Conservation (phyloP, 2,113 vertebrate genomes). For the Hemicordylus capensis region DNA sequence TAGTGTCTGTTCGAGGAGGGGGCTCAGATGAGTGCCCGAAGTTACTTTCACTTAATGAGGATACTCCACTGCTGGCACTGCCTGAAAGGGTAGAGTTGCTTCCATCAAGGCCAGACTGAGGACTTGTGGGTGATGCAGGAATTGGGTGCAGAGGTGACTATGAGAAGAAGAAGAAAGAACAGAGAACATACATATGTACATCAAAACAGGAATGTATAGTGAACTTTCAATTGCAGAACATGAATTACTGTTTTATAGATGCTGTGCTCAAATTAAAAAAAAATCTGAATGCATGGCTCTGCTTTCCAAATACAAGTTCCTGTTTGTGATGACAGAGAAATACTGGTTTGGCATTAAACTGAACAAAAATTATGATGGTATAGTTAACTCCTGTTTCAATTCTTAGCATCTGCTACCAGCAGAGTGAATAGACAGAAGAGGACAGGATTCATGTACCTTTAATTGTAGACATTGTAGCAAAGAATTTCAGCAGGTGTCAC, state of each 20-base stretch:
- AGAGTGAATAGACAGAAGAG: not conserved
- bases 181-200: conserved; percentile 25
- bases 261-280: conserved; percentile 8
- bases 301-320: not conserved
- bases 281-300: not conserved
- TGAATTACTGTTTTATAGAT: not conserved
- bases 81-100: conserved; percentile 95
- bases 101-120: conserved; percentile 91
- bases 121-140: conserved; percentile 93
- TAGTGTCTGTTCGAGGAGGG: conserved; percentile 87
- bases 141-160: conserved; percentile 95
- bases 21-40: conserved; percentile 85
- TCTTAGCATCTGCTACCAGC: not conserved
- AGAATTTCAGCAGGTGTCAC: not conserved
- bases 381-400: not conserved
- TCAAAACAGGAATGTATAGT: not conserved
- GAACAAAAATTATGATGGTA: not conserved
- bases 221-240: not conserved
- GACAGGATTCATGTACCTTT: not conserved
- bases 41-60: conserved; percentile 94
- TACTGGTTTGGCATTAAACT: not conserved
- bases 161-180: conserved; percentile 42
- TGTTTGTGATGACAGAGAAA: not conserved
- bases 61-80: conserved; percentile 96
- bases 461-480: not conserved